These are phyloP conservation scores for Emydura subglobosa DNA, from an alignment of 2,113 vertebrate genomes.

Conservation along the genomic window DNA sequence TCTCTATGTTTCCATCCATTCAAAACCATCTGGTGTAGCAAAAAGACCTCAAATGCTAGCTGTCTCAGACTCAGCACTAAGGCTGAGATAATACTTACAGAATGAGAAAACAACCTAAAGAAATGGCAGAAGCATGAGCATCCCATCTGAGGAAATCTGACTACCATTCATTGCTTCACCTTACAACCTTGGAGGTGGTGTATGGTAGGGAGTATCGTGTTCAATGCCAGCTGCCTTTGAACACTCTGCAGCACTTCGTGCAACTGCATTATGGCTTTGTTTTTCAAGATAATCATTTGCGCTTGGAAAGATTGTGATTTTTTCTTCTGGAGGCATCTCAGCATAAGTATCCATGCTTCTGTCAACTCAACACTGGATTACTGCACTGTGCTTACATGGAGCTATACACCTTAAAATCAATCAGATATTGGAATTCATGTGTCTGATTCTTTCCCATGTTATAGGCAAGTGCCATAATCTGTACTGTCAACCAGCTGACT, in stretches of 20 bases:
- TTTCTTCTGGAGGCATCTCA: not conserved
- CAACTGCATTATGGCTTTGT: not conserved
- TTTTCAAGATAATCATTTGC: not conserved
- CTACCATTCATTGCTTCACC: not conserved
- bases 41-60: not conserved
- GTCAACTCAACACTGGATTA: not conserved
- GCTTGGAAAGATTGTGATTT: not conserved
- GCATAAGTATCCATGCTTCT: not conserved
- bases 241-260: not conserved
- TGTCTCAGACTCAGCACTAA: not conserved
- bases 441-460: too few relatives aligned
- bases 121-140: not conserved
- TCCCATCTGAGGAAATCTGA: not conserved
- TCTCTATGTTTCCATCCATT: not conserved
- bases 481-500: not conserved
- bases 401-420: not conserved
- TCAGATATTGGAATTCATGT: too few relatives aligned
- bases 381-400: not conserved
- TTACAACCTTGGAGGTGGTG: not conserved
- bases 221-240: slow-evolving; percentile 1
- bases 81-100: not conserved
- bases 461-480: not conserved
- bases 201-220: fast-evolving
- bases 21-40: not conserved
- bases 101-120: not conserved